These are phyloP conservation scores for Hestina assimilis DNA, from an alignment of 1,140 invertebrate genomes.

Conservation along the genomic window DNA sequence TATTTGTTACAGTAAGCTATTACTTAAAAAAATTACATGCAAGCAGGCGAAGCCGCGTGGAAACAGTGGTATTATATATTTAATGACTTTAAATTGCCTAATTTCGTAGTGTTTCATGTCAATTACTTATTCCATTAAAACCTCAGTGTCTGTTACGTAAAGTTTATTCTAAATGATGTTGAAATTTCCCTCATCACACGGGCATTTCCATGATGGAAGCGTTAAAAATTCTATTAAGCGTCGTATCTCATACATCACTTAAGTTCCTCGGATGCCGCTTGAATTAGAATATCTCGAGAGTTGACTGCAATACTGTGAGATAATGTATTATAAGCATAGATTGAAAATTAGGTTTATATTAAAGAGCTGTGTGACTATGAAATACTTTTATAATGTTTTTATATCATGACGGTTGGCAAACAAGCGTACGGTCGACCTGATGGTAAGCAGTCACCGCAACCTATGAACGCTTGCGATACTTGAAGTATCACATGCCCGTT, in stretches of 20 bases:
- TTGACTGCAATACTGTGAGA: slow-evolving; percentile 7
- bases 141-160: slow-evolving; percentile 27
- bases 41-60: too few relatives aligned
- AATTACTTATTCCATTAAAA: slow-evolving; percentile 36
- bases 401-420: too few relatives aligned
- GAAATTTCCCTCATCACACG: slow-evolving; percentile 33
- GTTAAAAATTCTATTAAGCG: slow-evolving; percentile 41
- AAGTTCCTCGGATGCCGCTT: slow-evolving; percentile 11
- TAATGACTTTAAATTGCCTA: too few relatives aligned
- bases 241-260: slow-evolving; percentile 32
- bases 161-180: slow-evolving; percentile 23
- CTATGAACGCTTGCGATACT: too few relatives aligned
- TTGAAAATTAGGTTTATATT: not conserved
- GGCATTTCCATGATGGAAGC: slow-evolving; percentile 21
- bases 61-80: too few relatives aligned
- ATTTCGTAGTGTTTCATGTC: slow-evolving; percentile 6
- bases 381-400: too few relatives aligned
- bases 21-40: too few relatives aligned
- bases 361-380: too few relatives aligned
- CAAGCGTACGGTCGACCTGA: too few relatives aligned
- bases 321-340: not conserved
- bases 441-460: too few relatives aligned
- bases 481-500: too few relatives aligned
- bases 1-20: too few relatives aligned
- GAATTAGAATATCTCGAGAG: slow-evolving; percentile 19